These are phyloP conservation scores for Carcina quercana DNA, from an alignment of 2,888 invertebrate genomes.

Conservation along the genomic window DNA sequence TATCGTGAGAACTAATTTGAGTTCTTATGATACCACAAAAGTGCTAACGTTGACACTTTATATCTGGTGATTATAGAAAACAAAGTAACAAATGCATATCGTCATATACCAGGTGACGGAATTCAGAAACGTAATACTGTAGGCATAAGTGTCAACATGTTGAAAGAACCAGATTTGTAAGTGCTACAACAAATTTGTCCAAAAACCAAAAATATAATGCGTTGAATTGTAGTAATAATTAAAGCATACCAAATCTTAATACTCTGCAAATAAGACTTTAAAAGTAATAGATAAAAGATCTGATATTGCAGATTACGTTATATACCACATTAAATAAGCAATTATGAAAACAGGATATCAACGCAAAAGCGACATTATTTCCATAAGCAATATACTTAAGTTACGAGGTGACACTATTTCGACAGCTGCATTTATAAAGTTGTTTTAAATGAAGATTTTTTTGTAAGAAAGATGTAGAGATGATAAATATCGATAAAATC, in stretches of 20 bases:
- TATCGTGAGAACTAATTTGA: slow-evolving; percentile 8
- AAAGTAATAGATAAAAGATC: no score
- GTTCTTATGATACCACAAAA: slow-evolving; percentile 10
- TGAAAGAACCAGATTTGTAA: no score
- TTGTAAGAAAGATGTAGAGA: slow-evolving; percentile 7
- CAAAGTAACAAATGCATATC: no score
- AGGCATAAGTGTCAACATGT: no score
- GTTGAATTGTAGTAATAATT: no score
- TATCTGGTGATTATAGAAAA: slow-evolving; percentile 8
- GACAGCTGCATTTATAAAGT: neutral
- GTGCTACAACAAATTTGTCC: no score
- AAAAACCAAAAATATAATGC: no score
- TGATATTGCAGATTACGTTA: no score
- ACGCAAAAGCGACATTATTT: neutral
- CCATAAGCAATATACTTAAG: neutral
- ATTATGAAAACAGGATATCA: neutral
- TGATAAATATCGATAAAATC: slow-evolving; percentile 7
- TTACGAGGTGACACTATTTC: neutral
- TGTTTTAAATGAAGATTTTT: neutral
- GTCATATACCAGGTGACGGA: no score
- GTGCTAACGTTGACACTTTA: slow-evolving; percentile 8
- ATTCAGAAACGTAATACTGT: no score
- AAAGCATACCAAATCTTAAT: no score
- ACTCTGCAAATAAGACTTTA: no score
- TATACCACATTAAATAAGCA: neutral